These are phyloP conservation scores for human DNA, from an alignment of 2,113 vertebrate genomes.

Conservation along the genomic window GRCh38 chr3:107595501-107596000, in stretches of 20 bases:
- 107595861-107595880: not conserved
- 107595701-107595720: not conserved
- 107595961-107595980: not conserved
- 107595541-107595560: not conserved
- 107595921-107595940: not conserved
- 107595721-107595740: not conserved
- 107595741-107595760: not conserved
- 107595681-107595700: not conserved
- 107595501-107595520: conserved; percentile 14
- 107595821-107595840: not conserved
- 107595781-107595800: not conserved
- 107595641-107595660: not conserved
- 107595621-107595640: not conserved
- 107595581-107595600: not conserved
- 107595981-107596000: not conserved
- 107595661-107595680: not conserved
- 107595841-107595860: not conserved
- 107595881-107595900: not conserved
- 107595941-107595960: not conserved
- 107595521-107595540: conserved; percentile 23
- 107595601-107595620: conserved; percentile 23
- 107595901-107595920: not conserved
- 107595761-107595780: not conserved
- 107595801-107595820: not conserved
- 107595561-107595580: not conserved